Evolutionary conservation across 2,113 vertebrate genomes (phyloP).

Genomic region (Stictonetta naevosa): DNA sequence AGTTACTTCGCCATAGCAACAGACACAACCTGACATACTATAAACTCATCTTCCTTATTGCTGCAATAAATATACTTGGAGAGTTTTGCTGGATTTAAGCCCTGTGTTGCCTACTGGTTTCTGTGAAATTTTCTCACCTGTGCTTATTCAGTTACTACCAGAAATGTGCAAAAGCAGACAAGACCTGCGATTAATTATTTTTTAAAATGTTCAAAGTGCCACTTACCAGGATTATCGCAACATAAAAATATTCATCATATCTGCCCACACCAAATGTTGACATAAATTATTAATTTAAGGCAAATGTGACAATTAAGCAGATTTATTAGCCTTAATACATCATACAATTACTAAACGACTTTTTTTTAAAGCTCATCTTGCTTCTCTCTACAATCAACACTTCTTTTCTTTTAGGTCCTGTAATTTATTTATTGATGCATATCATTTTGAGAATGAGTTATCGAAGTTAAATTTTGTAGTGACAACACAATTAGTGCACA

Average conservation of each 20-base stretch:
- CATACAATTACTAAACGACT: constrained; percentile 30
- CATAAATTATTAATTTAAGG: constrained; percentile 65
- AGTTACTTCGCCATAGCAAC: neutral
- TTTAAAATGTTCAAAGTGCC: constrained; percentile 3
- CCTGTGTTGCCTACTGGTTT: neutral
- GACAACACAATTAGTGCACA: constrained; percentile 10
- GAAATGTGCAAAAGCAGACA: constrained; percentile 14
- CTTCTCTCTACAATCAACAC: neutral
- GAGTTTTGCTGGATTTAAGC: neutral
- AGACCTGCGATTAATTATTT: constrained; percentile 7
- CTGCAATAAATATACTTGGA: neutral
- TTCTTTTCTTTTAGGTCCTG: neutral
- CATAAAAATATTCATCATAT: constrained; percentile 57
- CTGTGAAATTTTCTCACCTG: constrained; percentile 35
- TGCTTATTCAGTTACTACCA: neutral
- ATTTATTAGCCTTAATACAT: constrained; percentile 58
- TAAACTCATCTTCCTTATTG: neutral
- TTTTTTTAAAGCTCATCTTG: neutral
- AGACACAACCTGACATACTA: neutral
- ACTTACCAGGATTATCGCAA: neutral
- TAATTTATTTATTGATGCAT: constrained; percentile 37
- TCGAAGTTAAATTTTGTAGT: neutral
- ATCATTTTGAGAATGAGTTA: neutral
- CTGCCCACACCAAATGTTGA: constrained; percentile 54
- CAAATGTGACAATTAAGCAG: constrained; percentile 63